Conservation (phyloP, 2,797 vertebrate genomes). For the Paratrypauchen microcephalus region DNA sequence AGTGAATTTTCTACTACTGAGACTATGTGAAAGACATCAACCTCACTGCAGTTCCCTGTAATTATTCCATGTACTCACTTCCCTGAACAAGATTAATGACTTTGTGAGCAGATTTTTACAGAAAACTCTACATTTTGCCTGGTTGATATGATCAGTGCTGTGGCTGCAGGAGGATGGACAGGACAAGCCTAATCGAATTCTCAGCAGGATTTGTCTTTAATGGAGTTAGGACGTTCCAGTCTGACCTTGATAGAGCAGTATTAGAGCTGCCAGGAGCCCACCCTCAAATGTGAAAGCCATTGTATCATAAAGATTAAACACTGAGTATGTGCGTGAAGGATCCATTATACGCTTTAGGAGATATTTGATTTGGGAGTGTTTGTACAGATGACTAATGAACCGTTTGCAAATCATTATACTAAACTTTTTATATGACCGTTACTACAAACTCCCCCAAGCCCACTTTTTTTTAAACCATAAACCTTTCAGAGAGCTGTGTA, state of each 20-base stretch:
- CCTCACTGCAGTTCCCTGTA: constrained; percentile 32
- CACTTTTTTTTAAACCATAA: too few relatives aligned
- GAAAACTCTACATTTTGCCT: constrained; percentile 54
- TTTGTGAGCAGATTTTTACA: constrained; percentile 34
- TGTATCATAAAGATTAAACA: constrained; percentile 16
- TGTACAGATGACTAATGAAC: background rate
- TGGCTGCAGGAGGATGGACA: constrained; percentile 36
- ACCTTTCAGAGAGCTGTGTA: too few relatives aligned
- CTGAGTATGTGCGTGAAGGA: background rate
- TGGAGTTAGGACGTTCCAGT: constrained; percentile 56
- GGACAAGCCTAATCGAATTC: constrained; percentile 54
- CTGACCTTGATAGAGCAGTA: constrained; percentile 55
- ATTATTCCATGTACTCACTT: constrained; percentile 26
- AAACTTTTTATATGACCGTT: background rate
- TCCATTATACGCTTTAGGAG: background rate
- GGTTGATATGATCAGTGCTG: constrained; percentile 44
- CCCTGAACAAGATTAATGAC: constrained; percentile 52
- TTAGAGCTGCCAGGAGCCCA: constrained; percentile 36
- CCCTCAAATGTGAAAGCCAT: constrained; percentile 33
- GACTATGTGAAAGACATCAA: constrained; percentile 38
- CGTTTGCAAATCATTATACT: background rate
- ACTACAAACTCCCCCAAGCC: too few relatives aligned
- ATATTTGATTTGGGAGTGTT: background rate
- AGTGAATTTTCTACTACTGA: constrained; percentile 47
- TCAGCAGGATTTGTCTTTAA: constrained; percentile 57